Percentiles rank a stretch among this genome's conserved stretches.
phyloP scores from a whole-genome alignment of 2,113 vertebrate genomes.

The Carassius auratus region DNA sequence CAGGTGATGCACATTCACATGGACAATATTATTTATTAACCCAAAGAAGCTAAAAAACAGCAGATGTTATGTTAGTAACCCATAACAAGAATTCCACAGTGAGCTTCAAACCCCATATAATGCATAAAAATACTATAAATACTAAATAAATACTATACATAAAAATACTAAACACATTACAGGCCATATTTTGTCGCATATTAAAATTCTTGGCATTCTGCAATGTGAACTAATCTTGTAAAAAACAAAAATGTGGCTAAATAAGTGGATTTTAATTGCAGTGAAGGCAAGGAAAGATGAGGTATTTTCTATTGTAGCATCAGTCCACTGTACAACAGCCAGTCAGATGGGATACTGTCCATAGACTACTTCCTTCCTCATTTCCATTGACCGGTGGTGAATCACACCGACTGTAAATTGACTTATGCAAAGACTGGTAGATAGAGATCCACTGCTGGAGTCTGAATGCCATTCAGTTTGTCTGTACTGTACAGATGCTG shows the following conservation, averaged over 20 bases:
- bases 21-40: background rate
- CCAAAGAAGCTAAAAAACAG: background rate
- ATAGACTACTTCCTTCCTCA: slow-evolving; percentile 25
- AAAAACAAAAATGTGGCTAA: background rate
- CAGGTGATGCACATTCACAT: slow-evolving; percentile 65
- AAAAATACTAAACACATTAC: background rate
- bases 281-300: background rate
- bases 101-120: too few relatives aligned
- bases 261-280: background rate
- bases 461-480: background rate
- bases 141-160: too few relatives aligned
- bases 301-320: background rate
- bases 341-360: background rate
- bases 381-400: background rate
- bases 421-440: background rate
- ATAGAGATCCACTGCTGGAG: background rate
- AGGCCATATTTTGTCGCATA: background rate
- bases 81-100: background rate
- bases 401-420: background rate
- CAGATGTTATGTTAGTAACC: background rate
- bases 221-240: slow-evolving; percentile 32
- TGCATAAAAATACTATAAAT: too few relatives aligned
- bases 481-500: too few relatives aligned
- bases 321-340: background rate
- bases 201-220: background rate